A percentile compares a stretch with the other conserved stretches of the same genome.
Conservation (phyloP, 2,888 invertebrate genomes). For the Caenorhabditis wallacei region DNA sequence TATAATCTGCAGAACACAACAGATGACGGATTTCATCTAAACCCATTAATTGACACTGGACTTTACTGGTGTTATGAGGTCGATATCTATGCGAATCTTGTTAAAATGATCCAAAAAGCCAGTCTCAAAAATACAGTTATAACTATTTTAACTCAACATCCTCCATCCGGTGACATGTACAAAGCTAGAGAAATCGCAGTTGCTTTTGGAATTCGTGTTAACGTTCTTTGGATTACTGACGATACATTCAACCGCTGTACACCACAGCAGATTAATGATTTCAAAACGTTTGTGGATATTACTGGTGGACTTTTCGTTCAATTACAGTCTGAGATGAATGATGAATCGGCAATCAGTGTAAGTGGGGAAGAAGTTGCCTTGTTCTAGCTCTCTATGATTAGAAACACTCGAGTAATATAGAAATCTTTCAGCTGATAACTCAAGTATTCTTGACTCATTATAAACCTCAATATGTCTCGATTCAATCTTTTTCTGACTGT, state of each 20-base stretch:
- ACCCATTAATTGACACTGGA: conserved; percentile 16
- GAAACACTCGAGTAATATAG: no score
- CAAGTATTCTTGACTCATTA: conserved; percentile 42
- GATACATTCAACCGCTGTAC: conserved; percentile 26
- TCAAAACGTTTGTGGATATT: conserved; percentile 42
- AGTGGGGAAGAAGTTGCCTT: neutral
- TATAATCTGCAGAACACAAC: neutral
- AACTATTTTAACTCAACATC: conserved; percentile 57
- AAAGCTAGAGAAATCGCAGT: conserved; percentile 34
- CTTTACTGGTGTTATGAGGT: conserved; percentile 55
- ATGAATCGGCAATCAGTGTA: conserved; percentile 7
- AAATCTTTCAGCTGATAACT: conserved; percentile 18
- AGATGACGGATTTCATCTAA: neutral
- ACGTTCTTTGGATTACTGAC: conserved; percentile 50
- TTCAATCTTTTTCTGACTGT: conserved; percentile 43
- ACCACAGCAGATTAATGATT: neutral
- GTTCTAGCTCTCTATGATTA: no score
- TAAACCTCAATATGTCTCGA: conserved; percentile 41
- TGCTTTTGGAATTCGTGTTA: conserved; percentile 48
- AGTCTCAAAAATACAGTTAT: conserved; percentile 41
- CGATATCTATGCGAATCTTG: conserved; percentile 15
- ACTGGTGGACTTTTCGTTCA: conserved; percentile 59
- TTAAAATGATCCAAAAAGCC: conserved; percentile 17
- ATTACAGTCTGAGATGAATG: conserved; percentile 24
- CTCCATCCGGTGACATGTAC: conserved; percentile 12